Conservation (phyloP, 2,888 invertebrate species). For the Lacanobia oleracea region DNA sequence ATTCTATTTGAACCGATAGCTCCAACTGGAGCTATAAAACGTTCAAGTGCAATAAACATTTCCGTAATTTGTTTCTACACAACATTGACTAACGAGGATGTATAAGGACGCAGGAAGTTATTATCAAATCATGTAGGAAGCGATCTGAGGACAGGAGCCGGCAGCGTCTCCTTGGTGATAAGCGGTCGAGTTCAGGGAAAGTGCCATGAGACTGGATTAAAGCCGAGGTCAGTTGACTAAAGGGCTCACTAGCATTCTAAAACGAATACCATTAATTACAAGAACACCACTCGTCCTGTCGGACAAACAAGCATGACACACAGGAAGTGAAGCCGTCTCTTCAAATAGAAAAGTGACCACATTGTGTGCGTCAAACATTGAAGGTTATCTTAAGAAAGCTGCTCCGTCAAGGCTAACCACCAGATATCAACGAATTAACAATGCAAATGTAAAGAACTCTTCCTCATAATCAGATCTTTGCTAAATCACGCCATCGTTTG, state of each 20-base stretch:
- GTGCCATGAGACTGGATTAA: slow-evolving; percentile 43
- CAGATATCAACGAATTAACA: slow-evolving; percentile 46
- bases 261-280: neutral
- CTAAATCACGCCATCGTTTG: slow-evolving; percentile 45
- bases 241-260: slow-evolving; percentile 9
- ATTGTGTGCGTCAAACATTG: slow-evolving; percentile 39
- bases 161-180: slow-evolving; percentile 64
- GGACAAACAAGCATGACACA: slow-evolving; percentile 20
- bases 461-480: slow-evolving; percentile 39
- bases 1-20: slow-evolving; percentile 77
- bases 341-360: slow-evolving; percentile 54
- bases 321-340: slow-evolving; percentile 49
- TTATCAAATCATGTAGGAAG: slow-evolving; percentile 89
- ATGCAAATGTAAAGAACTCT: slow-evolving; percentile 42
- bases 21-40: slow-evolving; percentile 70
- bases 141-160: slow-evolving; percentile 74
- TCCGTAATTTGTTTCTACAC: slow-evolving; percentile 81
- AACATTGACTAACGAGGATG: slow-evolving; percentile 85
- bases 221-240: slow-evolving; percentile 1
- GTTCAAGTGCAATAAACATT: slow-evolving; percentile 78
- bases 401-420: slow-evolving; percentile 34
- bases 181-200: slow-evolving; percentile 59
- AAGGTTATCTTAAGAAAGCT: slow-evolving; percentile 59
- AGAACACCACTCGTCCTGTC: slow-evolving; percentile 3
- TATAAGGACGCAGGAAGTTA: slow-evolving; percentile 87